Base-by-base conservation (phyloP, 2,797 vertebrate genomes). In the Phoeniculus purpureus region DNA sequence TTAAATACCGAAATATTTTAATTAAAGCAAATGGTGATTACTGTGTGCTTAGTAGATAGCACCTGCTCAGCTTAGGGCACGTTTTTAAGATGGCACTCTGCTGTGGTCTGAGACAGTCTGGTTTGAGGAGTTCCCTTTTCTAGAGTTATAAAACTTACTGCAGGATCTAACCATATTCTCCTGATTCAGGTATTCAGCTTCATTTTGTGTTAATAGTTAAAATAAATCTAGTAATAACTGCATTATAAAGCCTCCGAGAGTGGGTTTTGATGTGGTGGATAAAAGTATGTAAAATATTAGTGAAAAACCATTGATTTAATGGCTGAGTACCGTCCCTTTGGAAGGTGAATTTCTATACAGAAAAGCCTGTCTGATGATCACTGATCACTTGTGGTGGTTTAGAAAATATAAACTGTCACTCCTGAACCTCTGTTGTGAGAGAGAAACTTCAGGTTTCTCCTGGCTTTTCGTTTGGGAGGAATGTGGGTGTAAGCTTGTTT, bases 401-500 rank as follows among this genome's bases (percentile, higher is more conserved):
- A 68, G 51, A 71, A 68, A 78, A 12, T 71, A 7, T 55, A 48
- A 89, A 20, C 9, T 75, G 17, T 79, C 19, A n/a, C 27, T 15
- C 15, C 37, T 50, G 56, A 37, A 76, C 27, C 25, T 76, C n/a
- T 45, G 40, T 37, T 88, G 64, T 0, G 2, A 56, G 32, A 67
- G 29, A n/a, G 32, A 61, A 86, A 65, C 37, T 61, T 88, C 10
- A 14, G 0, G 14, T 64, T 65, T 86, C 61, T 80, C 25, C 56
- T 76, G 55, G 29, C 40, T 17, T 70, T 76, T 81, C 29, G 75
- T 84, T 70, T 52, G 47, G 79, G 52, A 74, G 29, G 32, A 70
- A 26, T 18, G 76, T 89, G 85, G 77, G 87, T 40, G 74, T 92
- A 59, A 78, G 48, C 66, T 92, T 85, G 62, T 93, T 87, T 79